Conservation (phyloP, 2,113 vertebrate genomes). For the Oreochromis niloticus region DNA sequence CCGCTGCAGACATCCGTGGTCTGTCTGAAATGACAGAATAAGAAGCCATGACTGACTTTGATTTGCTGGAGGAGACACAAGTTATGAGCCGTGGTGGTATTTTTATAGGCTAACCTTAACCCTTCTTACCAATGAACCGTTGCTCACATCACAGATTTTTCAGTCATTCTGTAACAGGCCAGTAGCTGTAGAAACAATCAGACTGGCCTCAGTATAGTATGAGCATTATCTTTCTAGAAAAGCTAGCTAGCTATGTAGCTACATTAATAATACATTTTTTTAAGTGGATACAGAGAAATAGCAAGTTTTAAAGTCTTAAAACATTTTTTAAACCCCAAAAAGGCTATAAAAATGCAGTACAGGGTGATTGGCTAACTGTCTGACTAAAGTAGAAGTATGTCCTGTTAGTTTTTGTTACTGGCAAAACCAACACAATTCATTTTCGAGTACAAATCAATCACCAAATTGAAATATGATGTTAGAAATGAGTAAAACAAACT, state of each 20-base stretch:
- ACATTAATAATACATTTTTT: neutral
- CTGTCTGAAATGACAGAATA: constrained; percentile 38
- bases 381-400: neutral
- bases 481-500: neutral
- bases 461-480: neutral
- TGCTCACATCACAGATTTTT: neutral
- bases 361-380: neutral
- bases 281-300: neutral
- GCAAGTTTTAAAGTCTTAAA: neutral
- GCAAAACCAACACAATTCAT: neutral
- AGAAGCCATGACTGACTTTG: constrained; percentile 30
- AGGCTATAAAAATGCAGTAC: neutral
- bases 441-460: neutral
- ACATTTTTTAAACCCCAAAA: neutral
- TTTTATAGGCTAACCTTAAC: neutral
- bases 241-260: neutral
- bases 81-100: neutral
- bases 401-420: neutral
- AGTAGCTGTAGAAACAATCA: neutral
- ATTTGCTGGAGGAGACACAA: constrained; percentile 18
- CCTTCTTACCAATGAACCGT: neutral
- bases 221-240: neutral
- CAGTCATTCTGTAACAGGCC: neutral
- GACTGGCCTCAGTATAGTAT: neutral
- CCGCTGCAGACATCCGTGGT: constrained; percentile 24